phyloP scores from a whole-genome alignment of 2,113 vertebrate species.

The Tautogolabrus adspersus region DNA sequence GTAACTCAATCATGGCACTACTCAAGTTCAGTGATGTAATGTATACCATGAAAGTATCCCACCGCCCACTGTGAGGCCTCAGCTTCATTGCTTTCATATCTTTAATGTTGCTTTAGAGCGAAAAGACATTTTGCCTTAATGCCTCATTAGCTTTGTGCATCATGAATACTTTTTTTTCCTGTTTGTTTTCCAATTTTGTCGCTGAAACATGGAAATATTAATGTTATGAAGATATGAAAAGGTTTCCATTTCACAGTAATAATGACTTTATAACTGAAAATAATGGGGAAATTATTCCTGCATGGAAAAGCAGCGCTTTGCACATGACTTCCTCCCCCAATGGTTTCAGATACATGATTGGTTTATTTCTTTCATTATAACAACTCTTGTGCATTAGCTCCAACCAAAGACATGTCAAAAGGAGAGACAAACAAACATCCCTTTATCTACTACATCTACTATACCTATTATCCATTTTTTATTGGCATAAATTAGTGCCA shows the following conservation, averaged over 20 bases:
- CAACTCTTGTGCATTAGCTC: not conserved
- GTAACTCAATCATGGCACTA: slow-evolving; percentile 23
- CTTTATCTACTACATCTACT: no score
- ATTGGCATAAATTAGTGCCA: not conserved
- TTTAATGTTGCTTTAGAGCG: slow-evolving; percentile 47
- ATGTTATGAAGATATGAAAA: slow-evolving; percentile 46
- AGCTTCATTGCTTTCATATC: slow-evolving; percentile 32
- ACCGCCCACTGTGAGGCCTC: slow-evolving; percentile 30
- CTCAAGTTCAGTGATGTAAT: slow-evolving; percentile 23
- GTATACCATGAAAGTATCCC: slow-evolving; percentile 4
- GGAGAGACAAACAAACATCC: no score
- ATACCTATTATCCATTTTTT: slow-evolving; percentile 10
- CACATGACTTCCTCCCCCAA: slow-evolving; percentile 21
- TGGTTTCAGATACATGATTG: slow-evolving; percentile 26
- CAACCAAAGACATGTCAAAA: not conserved
- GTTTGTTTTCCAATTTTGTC: slow-evolving; percentile 15
- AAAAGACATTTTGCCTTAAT: slow-evolving; percentile 41
- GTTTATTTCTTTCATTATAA: slow-evolving; percentile 32
- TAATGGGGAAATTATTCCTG: slow-evolving; percentile 58
- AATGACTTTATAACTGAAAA: slow-evolving; percentile 42
- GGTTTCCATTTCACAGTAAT: slow-evolving; percentile 42
- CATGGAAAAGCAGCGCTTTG: slow-evolving; percentile 13
- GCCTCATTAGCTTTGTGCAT: slow-evolving; percentile 50
- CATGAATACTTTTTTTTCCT: slow-evolving; percentile 29
- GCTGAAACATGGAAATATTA: slow-evolving; percentile 35